Percentiles rank a stretch among this genome's conserved stretches.
These are phyloP conservation scores for Chymomyza amoena DNA, from an alignment of 2,888 invertebrate genomes.

Conservation along the genomic window DNA sequence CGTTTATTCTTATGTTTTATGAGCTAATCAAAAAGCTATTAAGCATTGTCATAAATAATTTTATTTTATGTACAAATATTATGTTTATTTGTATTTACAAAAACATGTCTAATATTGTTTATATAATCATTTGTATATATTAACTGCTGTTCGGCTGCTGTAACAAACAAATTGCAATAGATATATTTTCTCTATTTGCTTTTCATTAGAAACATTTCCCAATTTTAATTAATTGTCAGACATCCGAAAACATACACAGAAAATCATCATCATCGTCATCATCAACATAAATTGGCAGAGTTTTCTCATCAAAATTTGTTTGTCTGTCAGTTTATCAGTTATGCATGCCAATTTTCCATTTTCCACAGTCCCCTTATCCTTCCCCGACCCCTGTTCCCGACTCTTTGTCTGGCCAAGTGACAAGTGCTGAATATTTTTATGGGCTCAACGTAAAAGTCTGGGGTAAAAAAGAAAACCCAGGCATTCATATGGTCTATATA, in stretches of 20 bases:
- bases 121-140: background rate
- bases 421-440: background rate
- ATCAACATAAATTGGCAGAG: background rate
- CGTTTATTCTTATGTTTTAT: background rate
- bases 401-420: background rate
- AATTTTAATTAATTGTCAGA: background rate
- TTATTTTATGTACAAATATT: background rate
- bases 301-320: background rate
- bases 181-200: background rate
- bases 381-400: background rate
- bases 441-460: background rate
- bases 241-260: background rate
- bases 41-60: background rate
- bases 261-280: background rate
- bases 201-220: background rate
- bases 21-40: background rate
- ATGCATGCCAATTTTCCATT: background rate
- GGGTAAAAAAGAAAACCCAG: background rate
- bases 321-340: background rate
- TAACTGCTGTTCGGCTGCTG: background rate
- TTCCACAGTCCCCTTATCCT: background rate
- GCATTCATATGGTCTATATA: background rate
- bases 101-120: background rate
- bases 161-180: background rate
- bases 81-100: background rate